Evolutionary conservation across 2,797 vertebrate species (phyloP).

Genomic region (Acomys russatus): DNA sequence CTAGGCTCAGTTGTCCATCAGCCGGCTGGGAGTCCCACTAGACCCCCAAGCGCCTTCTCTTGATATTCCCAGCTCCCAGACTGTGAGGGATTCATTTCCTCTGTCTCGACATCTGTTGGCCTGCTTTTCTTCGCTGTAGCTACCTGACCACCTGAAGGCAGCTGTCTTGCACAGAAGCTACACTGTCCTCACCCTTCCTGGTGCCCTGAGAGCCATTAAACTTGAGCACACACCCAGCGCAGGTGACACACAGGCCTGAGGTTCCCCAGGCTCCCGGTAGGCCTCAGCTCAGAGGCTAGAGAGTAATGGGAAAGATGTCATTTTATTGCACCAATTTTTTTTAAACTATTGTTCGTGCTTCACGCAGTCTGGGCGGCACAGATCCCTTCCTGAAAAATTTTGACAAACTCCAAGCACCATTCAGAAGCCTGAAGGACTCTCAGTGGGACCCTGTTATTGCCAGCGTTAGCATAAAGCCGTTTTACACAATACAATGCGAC

Average conservation of each 20-base stretch:
- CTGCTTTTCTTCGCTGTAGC: not conserved
- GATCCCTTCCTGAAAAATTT: constrained; percentile 62
- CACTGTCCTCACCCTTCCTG: not conserved
- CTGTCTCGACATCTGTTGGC: not conserved
- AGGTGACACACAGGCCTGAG: rapidly evolving
- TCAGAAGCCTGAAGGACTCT: constrained; percentile 69
- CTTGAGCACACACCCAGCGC: rapidly evolving
- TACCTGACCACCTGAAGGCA: not conserved
- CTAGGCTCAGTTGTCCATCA: not conserved
- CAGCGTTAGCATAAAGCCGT: constrained; percentile 18
- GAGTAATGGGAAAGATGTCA: constrained; percentile 50
- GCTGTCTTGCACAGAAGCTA: rapidly evolving
- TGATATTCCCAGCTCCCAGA: not conserved
- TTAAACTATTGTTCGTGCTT: constrained; percentile 40
- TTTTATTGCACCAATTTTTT: constrained; percentile 28
- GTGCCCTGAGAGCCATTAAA: not conserved
- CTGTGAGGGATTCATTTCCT: not conserved
- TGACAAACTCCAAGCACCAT: constrained; percentile 73
- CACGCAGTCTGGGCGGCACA: not conserved
- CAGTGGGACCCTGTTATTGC: constrained; percentile 61
- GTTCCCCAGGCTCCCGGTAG: not conserved
- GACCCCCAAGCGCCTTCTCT: not conserved
- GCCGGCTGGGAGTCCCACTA: too few species aligned
- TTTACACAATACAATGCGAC: constrained; percentile 67
- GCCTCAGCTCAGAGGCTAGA: not conserved